Evolutionary conservation across 2,888 invertebrate species (phyloP).

Genomic region (Eristalis pertinax): DNA sequence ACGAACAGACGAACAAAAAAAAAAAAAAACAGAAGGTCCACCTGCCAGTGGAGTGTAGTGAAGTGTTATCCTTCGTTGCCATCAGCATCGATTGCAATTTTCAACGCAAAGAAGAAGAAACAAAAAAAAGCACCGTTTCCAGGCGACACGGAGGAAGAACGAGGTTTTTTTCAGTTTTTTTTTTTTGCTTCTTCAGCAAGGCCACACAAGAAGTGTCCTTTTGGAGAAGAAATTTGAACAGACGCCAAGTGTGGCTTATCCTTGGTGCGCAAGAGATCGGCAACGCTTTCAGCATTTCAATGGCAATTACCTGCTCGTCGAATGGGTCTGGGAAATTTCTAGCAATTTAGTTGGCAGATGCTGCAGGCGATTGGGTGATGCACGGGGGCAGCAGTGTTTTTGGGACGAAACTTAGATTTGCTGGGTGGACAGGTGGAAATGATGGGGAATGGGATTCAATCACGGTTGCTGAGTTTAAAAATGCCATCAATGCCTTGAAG

Average conservation of each 20-base stretch:
- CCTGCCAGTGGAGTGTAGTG: conserved; percentile 7
- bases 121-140: neutral
- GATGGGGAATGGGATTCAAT: neutral
- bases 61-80: conserved; percentile 19
- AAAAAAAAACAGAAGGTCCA: conserved; percentile 6
- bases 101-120: neutral
- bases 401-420: neutral
- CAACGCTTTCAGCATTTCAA: neutral
- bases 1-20: conserved; percentile 9
- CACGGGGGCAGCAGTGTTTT: neutral
- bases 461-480: too few relatives aligned
- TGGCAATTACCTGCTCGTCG: neutral
- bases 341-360: neutral
- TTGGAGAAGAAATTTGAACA: neutral
- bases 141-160: neutral
- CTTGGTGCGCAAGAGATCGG: neutral
- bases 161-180: neutral
- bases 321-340: neutral
- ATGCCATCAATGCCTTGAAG: too few relatives aligned
- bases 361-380: neutral
- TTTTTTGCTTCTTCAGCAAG: neutral
- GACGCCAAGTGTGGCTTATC: neutral
- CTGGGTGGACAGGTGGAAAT: too few relatives aligned
- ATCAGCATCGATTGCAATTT: conserved; percentile 29
- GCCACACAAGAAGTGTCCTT: conserved; percentile 1